Evolutionary conservation across 1,140 invertebrate species (phyloP).

Genomic region (Magallana ariakensis): DNA sequence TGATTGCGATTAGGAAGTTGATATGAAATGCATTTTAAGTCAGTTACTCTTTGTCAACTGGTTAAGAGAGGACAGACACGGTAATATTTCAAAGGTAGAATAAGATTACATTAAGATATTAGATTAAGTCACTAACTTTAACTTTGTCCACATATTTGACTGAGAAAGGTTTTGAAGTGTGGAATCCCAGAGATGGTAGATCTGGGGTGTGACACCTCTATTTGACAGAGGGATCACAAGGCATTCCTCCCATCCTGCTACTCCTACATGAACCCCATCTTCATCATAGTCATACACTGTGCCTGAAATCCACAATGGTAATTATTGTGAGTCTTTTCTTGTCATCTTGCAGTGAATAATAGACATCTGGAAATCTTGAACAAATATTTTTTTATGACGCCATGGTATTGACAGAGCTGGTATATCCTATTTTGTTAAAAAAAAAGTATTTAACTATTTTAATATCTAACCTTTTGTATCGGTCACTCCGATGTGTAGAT

Average conservation of each 20-base stretch:
- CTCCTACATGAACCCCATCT: slow-evolving; percentile 83
- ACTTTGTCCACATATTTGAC: background rate
- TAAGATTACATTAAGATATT: background rate
- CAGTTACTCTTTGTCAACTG: too few species aligned
- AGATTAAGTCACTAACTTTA: background rate
- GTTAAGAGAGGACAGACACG: too few species aligned
- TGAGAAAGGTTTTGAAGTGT: background rate
- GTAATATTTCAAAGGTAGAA: too few species aligned
- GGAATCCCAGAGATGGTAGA: background rate
- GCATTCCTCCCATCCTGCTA: slow-evolving; percentile 86
- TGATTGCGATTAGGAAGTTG: too few species aligned
- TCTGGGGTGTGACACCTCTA: background rate
- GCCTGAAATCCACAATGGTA: slow-evolving; percentile 69
- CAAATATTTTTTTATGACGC: too few species aligned
- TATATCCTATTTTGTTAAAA: too few species aligned
- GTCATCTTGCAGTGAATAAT: too few species aligned
- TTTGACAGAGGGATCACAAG: slow-evolving; percentile 78
- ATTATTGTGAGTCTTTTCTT: too few species aligned
- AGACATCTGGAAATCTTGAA: too few species aligned
- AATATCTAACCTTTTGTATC: slow-evolving; percentile 21
- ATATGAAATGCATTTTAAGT: too few species aligned
- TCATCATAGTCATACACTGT: slow-evolving; percentile 89
- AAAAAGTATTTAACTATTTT: background rate
- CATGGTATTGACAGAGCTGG: too few species aligned
- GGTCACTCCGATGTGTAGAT: slow-evolving; percentile 51